phyloP scores from a whole-genome alignment of 2,113 vertebrate genomes.

The Pseudorasbora parva region DNA sequence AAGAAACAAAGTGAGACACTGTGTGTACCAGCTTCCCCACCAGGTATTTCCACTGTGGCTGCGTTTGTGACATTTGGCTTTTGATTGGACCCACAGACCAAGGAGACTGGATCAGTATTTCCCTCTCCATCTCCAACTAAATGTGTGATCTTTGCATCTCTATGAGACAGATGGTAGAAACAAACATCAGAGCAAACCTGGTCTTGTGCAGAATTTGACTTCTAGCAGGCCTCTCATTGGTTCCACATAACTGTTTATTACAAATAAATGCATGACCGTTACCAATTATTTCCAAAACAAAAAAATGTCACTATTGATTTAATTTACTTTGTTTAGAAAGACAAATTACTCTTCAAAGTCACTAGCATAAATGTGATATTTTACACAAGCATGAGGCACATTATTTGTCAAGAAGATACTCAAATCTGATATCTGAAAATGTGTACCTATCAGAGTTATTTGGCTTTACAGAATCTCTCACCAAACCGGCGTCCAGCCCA shows the following conservation, averaged over 20 bases:
- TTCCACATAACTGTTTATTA: neutral
- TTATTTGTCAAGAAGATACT: neutral
- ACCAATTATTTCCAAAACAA: neutral
- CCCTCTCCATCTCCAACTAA: neutral
- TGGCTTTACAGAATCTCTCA: neutral
- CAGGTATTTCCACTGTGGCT: neutral
- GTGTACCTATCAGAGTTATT: neutral
- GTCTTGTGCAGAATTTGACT: neutral
- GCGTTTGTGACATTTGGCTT: neutral
- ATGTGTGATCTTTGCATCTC: neutral
- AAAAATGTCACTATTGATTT: neutral
- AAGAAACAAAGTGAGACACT: neutral
- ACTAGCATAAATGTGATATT: neutral
- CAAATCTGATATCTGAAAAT: neutral
- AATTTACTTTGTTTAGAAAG: no score
- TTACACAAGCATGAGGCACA: neutral
- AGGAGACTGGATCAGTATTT: neutral
- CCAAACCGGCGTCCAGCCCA: neutral
- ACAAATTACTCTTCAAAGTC: neutral
- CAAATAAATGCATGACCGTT: neutral
- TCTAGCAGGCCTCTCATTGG: neutral
- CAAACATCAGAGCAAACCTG: neutral
- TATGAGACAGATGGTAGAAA: neutral
- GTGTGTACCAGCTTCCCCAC: neutral
- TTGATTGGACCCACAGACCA: neutral